phyloP scores from a whole-genome alignment of 2,888 invertebrate species.

The Limenitis camilla region DNA sequence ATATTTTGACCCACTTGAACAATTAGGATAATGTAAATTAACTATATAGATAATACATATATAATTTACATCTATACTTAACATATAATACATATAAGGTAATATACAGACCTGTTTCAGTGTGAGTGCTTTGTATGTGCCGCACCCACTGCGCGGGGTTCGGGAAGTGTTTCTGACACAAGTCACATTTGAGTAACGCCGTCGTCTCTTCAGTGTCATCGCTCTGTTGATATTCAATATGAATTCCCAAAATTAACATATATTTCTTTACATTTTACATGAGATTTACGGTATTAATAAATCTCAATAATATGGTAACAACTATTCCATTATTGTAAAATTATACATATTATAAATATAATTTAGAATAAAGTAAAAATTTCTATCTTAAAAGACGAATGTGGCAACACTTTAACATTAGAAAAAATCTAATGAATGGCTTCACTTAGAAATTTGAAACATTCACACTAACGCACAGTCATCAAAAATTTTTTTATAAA shows the following conservation, averaged over 20 bases:
- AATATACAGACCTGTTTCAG: constrained; percentile 75
- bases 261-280: not conserved
- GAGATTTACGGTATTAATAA: no score
- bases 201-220: constrained; percentile 81
- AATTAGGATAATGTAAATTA: not conserved
- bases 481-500: no score
- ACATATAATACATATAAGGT: not conserved
- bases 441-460: no score
- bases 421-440: no score
- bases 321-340: no score
- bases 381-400: no score
- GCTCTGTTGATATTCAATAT: constrained; percentile 51
- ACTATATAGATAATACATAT: not conserved
- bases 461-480: no score
- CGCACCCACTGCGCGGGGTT: constrained; percentile 92
- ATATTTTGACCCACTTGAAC: no score
- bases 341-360: no score
- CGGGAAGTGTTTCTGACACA: constrained; percentile 83
- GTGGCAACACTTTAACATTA: no score
- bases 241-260: not conserved
- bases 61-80: not conserved
- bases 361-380: no score
- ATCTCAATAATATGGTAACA: no score
- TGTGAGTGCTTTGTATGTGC: constrained; percentile 88
- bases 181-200: constrained; percentile 84